A percentile compares a stretch with the other conserved stretches of the same genome.
phyloP scores from a whole-genome alignment of 2,113 vertebrate species.

The Microcebus griseorufus region DNA sequence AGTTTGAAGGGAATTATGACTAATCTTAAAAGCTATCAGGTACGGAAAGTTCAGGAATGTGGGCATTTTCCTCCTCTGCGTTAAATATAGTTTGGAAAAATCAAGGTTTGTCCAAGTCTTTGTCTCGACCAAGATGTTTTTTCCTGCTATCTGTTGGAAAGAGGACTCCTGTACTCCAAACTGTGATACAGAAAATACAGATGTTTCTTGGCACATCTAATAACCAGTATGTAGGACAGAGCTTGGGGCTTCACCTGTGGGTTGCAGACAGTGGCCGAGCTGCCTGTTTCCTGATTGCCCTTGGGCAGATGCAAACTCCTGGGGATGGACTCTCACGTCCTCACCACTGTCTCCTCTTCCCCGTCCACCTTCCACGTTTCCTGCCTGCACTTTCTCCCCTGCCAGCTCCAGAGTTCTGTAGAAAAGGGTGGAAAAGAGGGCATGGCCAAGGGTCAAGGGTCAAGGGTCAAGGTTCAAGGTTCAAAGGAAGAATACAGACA shows the following conservation, averaged over 20 bases:
- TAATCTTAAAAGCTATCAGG: not conserved
- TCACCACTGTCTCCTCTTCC: not conserved
- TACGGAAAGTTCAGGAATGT: not conserved
- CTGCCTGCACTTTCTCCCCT: not conserved
- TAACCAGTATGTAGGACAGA: not conserved
- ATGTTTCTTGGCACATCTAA: not conserved
- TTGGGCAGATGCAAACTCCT: not conserved
- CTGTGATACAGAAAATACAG: not conserved
- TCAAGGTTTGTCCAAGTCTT: not conserved
- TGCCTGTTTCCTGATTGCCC: not conserved
- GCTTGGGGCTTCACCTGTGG: not conserved
- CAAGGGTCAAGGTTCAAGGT: not conserved
- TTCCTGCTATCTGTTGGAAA: not conserved
- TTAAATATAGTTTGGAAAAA: not conserved
- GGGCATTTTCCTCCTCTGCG: not conserved
- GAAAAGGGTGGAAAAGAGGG: not conserved
- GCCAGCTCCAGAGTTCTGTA: not conserved
- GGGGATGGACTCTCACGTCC: not conserved
- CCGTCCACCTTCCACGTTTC: not conserved
- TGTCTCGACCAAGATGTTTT: not conserved
- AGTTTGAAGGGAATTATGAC: constrained; percentile 16
- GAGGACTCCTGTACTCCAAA: not conserved
- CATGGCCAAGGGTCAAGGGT: not conserved
- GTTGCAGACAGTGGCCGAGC: not conserved
- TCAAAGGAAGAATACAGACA: not conserved